Evolutionary conservation across 92 coral and sea anemone species (phyloP).

Genomic region (Blastomussa wellsi): DNA sequence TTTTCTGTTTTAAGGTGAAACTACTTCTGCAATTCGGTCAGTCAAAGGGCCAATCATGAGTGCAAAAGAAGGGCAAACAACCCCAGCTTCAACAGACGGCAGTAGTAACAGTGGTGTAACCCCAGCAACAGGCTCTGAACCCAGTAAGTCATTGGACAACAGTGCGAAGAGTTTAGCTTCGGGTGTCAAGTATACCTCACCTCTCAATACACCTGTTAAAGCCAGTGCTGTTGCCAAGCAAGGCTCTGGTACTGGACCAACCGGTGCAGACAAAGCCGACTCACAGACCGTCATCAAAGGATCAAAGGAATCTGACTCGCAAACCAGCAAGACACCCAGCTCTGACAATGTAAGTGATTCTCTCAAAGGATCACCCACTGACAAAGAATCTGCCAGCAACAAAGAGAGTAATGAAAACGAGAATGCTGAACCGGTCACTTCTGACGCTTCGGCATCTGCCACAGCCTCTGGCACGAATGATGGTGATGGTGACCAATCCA

Average conservation of each 20-base stretch:
- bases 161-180: slow-evolving; percentile 12
- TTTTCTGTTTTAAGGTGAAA: not conserved
- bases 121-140: not conserved
- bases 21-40: slow-evolving; percentile 8
- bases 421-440: not conserved
- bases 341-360: not conserved
- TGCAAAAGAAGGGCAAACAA: not conserved
- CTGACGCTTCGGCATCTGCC: not conserved
- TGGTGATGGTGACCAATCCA: not conserved
- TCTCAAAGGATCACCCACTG: not conserved
- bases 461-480: not conserved
- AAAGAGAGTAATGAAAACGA: not conserved
- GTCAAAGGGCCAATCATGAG: slow-evolving; percentile 15
- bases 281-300: not conserved
- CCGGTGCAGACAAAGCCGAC: not conserved
- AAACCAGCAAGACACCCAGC: not conserved
- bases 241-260: not conserved
- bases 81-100: not conserved
- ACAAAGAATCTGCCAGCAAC: not conserved
- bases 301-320: not conserved
- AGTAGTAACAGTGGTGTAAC: not conserved
- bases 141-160: not conserved
- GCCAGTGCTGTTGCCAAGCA: not conserved
- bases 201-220: not conserved
- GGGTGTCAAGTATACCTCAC: slow-evolving; percentile 17